Base-by-base conservation (phyloP, 1,140 invertebrate genomes). In the Drosophila tropicalis region DNA sequence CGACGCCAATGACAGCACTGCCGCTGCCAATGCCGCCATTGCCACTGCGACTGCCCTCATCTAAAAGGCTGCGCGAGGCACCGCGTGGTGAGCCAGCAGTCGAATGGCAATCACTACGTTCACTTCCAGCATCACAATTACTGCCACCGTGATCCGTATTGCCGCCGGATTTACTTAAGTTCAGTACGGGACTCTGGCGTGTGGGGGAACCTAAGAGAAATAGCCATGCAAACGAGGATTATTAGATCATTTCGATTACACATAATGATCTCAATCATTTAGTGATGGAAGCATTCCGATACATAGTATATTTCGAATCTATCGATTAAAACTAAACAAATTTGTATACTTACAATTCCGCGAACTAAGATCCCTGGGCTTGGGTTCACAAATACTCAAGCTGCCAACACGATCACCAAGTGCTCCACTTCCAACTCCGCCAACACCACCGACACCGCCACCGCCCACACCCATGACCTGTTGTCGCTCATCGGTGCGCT, bases 151-250 rank as follows among this genome's bases (percentile, higher is more conserved):
- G 93, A 44, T 92, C 92, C 5, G 90, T 86, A 41, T 91, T 91
- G 56, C 93, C 93, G 58, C 96, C 96, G 34, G 96, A 96, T 93
- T 98, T 98, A 4, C 97, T 98, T 17, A 98, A 93, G 92, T 98
- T 98, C 71, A 98, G 92, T 41, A 98, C 97, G 47, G 97, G 97
- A 95, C 97, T 98, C 93, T 97, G 96, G 29, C 96, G 96, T 86
- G 96, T 96, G 54, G 96, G 96, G 47, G 96, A 97, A 73, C 96
- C 97, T 97, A 90, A 0, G 10, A 55, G 1, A 2, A 22, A 61
- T 2, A n/a, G 4, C 3, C 7, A 4, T 0, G 6, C 22, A 22
- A 22, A 22, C 6, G 9, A 29, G 3, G 3, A 17, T 9, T 13
- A 2, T 39, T 25, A 22, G 32, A 19, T 19, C 34, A 12, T 56